Evolutionary conservation across 2,113 vertebrate genomes (phyloP).

Genomic region (Motacilla alba): DNA sequence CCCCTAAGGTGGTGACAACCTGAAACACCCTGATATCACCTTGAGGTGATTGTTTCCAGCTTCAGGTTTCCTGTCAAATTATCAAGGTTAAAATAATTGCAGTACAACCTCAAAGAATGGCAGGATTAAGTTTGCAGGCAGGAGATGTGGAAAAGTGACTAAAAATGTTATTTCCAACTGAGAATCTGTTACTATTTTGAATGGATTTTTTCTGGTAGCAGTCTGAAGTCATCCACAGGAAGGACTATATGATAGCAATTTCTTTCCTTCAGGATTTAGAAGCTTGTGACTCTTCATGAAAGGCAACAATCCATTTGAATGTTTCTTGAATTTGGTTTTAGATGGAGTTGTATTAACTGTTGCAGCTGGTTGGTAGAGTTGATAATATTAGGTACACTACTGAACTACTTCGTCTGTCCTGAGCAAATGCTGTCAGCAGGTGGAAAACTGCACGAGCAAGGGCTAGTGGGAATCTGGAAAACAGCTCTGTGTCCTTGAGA

Average conservation of each 20-base stretch:
- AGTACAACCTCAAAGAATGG: not conserved
- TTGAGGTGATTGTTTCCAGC: not conserved
- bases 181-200: not conserved
- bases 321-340: not conserved
- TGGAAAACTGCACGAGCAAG: not conserved
- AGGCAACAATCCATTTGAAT: not conserved
- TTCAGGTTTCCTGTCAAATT: not conserved
- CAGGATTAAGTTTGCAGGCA: not conserved
- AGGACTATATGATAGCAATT: not conserved
- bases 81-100: not conserved
- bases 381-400: not conserved
- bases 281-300: not conserved
- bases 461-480: accelerated
- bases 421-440: accelerated
- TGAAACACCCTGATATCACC: not conserved
- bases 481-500: not conserved
- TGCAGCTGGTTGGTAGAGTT: not conserved
- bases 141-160: not conserved
- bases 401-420: not conserved
- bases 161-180: not conserved
- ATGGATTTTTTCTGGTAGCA: not conserved
- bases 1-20: not conserved
- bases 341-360: not conserved
- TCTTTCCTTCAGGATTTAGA: not conserved
- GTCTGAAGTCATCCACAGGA: not conserved